phyloP scores from a whole-genome alignment of 2,888 invertebrate species.

The Drosophila demipolita region DNA sequence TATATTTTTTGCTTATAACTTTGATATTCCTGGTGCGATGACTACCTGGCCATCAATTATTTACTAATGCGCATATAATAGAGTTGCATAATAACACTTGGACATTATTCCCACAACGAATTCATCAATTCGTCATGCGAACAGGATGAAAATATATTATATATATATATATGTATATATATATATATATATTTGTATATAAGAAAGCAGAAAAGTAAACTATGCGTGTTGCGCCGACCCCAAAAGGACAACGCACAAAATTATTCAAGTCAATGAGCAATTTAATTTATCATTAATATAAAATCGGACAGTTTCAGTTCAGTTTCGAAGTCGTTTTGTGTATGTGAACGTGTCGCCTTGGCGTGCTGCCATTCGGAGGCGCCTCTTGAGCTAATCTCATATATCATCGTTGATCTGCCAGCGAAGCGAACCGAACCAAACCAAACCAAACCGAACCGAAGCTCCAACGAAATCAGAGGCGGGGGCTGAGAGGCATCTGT shows the following conservation, averaged over 20 bases:
- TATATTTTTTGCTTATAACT: background rate
- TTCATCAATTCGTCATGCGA: conserved; percentile 70
- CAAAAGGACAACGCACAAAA: conserved; percentile 72
- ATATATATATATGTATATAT: background rate
- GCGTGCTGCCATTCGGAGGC: conserved; percentile 72
- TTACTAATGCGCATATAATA: conserved; percentile 69
- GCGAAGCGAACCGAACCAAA: conserved; percentile 31
- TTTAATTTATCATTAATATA: conserved; percentile 82
- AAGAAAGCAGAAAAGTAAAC: conserved; percentile 34
- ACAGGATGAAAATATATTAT: conserved; percentile 1
- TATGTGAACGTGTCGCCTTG: conserved; percentile 65
- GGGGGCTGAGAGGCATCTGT: conserved; percentile 30
- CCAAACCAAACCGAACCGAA: conserved; percentile 2
- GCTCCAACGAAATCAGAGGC: background rate
- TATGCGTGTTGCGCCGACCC: conserved; percentile 56
- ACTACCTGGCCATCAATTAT: conserved; percentile 66
- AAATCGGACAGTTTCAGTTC: conserved; percentile 69
- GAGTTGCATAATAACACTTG: conserved; percentile 68
- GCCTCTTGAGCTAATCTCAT: conserved; percentile 79
- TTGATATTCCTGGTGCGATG: conserved; percentile 22
- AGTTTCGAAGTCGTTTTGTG: conserved; percentile 25
- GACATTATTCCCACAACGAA: conserved; percentile 34
- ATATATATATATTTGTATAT: no score
- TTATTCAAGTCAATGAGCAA: conserved; percentile 81
- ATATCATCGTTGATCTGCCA: conserved; percentile 73